phyloP scores from a whole-genome alignment of 2,113 vertebrate genomes.

The Brachyhypopomus occidentalis region DNA sequence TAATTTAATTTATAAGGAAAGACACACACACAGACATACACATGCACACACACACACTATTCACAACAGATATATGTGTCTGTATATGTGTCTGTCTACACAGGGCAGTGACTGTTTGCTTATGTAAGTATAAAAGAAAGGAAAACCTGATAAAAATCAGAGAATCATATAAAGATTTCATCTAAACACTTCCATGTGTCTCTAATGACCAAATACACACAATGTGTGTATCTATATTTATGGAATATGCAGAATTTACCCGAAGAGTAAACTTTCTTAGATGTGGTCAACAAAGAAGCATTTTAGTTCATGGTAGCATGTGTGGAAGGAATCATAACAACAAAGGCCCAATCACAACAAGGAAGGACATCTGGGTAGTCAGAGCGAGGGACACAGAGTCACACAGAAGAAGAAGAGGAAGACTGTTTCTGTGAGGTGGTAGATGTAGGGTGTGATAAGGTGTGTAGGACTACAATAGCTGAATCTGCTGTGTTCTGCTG shows the following conservation, averaged over 20 bases:
- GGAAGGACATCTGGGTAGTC: neutral
- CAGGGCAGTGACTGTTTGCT: neutral
- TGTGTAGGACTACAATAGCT: no score
- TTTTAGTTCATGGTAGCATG: constrained; percentile 32
- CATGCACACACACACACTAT: constrained; percentile 30
- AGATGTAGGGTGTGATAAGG: no score
- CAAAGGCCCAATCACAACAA: neutral
- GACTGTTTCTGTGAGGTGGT: no score
- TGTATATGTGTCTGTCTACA: neutral
- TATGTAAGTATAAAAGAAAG: constrained; percentile 1
- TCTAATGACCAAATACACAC: neutral
- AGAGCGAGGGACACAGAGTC: neutral
- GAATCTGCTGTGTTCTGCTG: no score
- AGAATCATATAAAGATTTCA: constrained; percentile 27
- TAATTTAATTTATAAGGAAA: constrained; percentile 4
- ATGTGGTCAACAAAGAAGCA: constrained; percentile 18
- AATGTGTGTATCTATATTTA: constrained; percentile 31
- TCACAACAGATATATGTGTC: constrained; percentile 20
- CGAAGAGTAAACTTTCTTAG: constrained; percentile 44
- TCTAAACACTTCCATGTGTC: constrained; percentile 37
- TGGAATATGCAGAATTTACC: constrained; percentile 12
- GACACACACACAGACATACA: neutral
- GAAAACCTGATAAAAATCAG: neutral
- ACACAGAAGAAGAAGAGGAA: neutral
- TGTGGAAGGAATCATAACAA: constrained; percentile 5